Evolutionary conservation across 2,113 vertebrate genomes (phyloP).

Genomic region (Neoarius graeffei): DNA sequence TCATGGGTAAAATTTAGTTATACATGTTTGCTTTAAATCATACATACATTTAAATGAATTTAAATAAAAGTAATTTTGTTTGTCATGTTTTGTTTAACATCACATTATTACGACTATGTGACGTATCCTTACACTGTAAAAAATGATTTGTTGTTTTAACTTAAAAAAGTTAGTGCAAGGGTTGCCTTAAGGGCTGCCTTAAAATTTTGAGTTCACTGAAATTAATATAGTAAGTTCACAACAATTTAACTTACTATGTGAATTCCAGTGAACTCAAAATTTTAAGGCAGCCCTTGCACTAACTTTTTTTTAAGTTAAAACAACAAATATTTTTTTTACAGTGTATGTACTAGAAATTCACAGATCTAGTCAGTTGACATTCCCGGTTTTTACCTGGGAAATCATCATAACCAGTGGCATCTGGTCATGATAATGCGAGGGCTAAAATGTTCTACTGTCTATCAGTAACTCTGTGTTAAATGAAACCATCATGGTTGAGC

Average conservation of each 20-base stretch:
- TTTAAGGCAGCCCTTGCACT: too few relatives aligned
- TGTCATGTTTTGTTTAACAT: background rate
- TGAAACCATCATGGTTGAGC: background rate
- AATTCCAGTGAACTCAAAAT: too few relatives aligned
- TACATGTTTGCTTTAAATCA: background rate
- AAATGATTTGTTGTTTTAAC: too few relatives aligned
- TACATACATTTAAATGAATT: background rate
- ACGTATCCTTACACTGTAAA: background rate
- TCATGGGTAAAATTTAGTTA: background rate
- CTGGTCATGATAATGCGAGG: background rate
- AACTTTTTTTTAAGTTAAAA: too few relatives aligned
- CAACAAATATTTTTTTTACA: too few relatives aligned
- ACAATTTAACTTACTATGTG: too few relatives aligned
- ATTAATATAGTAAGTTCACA: too few relatives aligned
- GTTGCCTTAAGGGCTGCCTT: too few relatives aligned
- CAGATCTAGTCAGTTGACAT: background rate
- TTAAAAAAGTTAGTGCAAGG: too few relatives aligned
- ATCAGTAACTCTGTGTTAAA: background rate
- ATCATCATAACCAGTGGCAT: background rate
- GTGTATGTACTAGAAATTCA: background rate
- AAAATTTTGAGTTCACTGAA: too few relatives aligned
- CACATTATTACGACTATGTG: constrained; percentile 1
- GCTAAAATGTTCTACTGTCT: background rate
- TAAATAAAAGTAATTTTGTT: background rate
- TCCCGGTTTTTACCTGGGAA: background rate